Evolutionary conservation across 2,113 vertebrate genomes (phyloP).

Genomic region (Vicugna pacos): DNA sequence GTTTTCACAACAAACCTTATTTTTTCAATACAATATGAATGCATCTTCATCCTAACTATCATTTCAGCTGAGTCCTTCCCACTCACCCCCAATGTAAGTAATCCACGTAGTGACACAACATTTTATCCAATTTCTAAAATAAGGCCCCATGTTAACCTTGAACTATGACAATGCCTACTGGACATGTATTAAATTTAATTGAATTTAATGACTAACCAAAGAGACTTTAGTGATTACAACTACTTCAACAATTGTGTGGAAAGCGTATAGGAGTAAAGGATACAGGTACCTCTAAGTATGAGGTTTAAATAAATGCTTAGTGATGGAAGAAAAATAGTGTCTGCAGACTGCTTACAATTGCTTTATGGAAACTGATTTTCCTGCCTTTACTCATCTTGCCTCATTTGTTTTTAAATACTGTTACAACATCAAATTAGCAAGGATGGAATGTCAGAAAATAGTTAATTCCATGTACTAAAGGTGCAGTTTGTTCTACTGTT

Average conservation of each 20-base stretch:
- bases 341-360: background rate
- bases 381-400: background rate
- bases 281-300: background rate
- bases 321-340: background rate
- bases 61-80: background rate
- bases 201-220: constrained; percentile 14
- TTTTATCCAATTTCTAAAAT: background rate
- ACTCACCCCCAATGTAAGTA: background rate
- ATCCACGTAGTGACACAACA: background rate
- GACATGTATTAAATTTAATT: background rate
- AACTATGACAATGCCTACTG: background rate
- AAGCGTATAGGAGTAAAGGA: background rate
- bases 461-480: background rate
- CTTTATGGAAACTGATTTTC: background rate
- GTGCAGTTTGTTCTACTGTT: background rate
- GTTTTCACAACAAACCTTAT: background rate
- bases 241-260: background rate
- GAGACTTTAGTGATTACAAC: background rate
- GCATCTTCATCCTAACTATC: background rate
- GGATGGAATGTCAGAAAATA: background rate
- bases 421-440: background rate
- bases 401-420: background rate
- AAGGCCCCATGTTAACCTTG: background rate
- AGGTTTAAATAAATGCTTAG: background rate
- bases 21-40: background rate